Percentiles rank a stretch among this genome's conserved stretches.
Evolutionary conservation across 1,140 invertebrate genomes (phyloP).

Genomic region (Muscidifurax raptorellus): DNA sequence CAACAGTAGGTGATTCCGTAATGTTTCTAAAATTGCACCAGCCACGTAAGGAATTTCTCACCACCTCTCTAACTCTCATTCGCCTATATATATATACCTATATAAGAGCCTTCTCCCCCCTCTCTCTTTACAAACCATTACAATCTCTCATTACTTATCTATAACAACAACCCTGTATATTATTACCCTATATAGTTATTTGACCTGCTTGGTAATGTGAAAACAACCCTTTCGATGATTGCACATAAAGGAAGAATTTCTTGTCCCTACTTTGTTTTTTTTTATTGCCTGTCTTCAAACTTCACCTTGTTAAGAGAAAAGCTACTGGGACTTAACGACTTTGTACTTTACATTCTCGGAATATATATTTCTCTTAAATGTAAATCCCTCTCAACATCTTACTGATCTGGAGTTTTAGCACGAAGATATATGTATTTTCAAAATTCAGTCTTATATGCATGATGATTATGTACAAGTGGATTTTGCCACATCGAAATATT

Average conservation of each 20-base stretch:
- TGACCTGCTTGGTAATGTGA: background rate
- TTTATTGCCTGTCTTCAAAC: background rate
- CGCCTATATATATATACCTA: background rate
- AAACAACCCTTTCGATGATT: background rate
- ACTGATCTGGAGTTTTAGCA: background rate
- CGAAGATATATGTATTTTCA: background rate
- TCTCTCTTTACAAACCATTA: background rate
- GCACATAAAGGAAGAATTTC: constrained; percentile 21
- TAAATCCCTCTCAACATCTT: background rate
- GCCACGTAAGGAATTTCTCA: constrained; percentile 26
- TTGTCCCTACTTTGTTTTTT: background rate
- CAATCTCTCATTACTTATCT: constrained; percentile 1
- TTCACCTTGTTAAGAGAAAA: background rate
- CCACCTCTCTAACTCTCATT: constrained; percentile 2
- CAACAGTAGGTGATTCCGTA: constrained; percentile 32
- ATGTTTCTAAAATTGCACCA: constrained; percentile 30
- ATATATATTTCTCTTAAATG: background rate
- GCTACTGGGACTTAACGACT: background rate
- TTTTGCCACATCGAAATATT: background rate
- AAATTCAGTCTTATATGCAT: background rate
- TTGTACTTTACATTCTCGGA: background rate
- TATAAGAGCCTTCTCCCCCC: background rate
- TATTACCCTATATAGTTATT: background rate
- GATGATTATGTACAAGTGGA: background rate
- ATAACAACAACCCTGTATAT: background rate